Evolutionary conservation across 1,140 invertebrate species (phyloP), one percentile per base, ranked within the genome.

Genomic region (Hyposmocoma kahamanoa): DNA sequence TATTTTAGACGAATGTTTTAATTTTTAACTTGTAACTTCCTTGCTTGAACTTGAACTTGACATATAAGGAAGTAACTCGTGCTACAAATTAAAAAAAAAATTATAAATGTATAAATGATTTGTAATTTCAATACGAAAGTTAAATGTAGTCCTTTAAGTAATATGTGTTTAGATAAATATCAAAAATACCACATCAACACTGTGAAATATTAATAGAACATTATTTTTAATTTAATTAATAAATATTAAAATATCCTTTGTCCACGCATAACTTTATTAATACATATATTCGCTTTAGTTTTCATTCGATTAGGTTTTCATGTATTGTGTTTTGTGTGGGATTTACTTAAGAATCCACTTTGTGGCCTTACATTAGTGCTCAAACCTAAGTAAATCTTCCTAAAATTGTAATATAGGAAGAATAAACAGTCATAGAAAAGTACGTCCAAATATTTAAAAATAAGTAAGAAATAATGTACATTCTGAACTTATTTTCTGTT

Each of bases 171-270:
- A 26, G 32, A n/a, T 36, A 46, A 38, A 18, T 19, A n/a, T n/a
- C n/a, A n/a, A 11, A 19, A 38, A 53, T 59, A 61, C 62, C 53
- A 67, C 59, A 59, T 70, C 59, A 54, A 46, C 46, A 61, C 51
- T 61, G 67, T 65, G 62, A 67, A 59, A 50, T 61, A 36, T 36
- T 36, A 13, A 17, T 36, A 36, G n/a, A n/a, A n/a, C n/a, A n/a
- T n/a, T n/a, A n/a, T n/a, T n/a, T n/a, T n/a, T n/a, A n/a, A n/a
- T n/a, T n/a, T n/a, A n/a, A n/a, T n/a, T n/a, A n/a, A n/a, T n/a
- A n/a, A n/a, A n/a, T n/a, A n/a, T n/a, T n/a, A n/a, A n/a, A n/a
- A n/a, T n/a, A n/a, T n/a, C n/a, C n/a, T n/a, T n/a, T n/a, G n/a
- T n/a, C n/a, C n/a, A n/a, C n/a, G n/a, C n/a, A 13, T 30, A n/a